Evolutionary conservation across 2,113 vertebrate genomes (phyloP).

Genomic region (Zosterops lateralis): DNA sequence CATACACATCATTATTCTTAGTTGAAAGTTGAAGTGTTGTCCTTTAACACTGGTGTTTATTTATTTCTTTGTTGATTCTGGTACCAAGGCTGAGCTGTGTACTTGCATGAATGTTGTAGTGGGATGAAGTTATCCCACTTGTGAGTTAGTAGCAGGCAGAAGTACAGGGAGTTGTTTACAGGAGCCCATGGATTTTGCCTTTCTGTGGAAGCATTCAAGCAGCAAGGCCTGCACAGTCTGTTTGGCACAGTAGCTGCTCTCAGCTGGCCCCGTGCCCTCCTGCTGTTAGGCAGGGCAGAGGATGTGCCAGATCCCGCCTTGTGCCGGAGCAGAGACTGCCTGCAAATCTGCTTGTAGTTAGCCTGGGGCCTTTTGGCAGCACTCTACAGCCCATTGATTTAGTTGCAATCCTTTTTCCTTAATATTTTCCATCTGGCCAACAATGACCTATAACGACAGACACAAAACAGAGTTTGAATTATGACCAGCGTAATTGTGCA

Average conservation of each 20-base stretch:
- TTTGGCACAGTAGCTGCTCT: conserved; percentile 81
- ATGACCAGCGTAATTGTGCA: conserved; percentile 72
- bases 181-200: conserved; percentile 79
- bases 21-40: not conserved
- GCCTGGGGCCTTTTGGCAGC: conserved; percentile 71
- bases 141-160: conserved; percentile 71
- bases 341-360: conserved; percentile 82
- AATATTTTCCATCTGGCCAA: conserved; percentile 90
- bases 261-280: conserved; percentile 75
- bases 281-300: conserved; percentile 75
- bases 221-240: conserved; percentile 78
- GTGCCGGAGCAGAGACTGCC: conserved; percentile 63
- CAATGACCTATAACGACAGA: conserved; percentile 82
- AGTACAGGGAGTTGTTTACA: conserved; percentile 84
- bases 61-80: not conserved
- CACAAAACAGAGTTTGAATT: conserved; percentile 79
- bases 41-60: not conserved
- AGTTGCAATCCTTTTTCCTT: conserved; percentile 80
- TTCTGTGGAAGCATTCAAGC: conserved; percentile 83
- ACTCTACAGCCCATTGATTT: conserved; percentile 77
- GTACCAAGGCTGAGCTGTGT: not conserved
- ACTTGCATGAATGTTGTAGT: conserved; percentile 35
- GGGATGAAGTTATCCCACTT: conserved; percentile 69
- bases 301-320: conserved; percentile 72
- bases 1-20: not conserved